Conservation (phyloP, 2,888 invertebrate species). For the Leuctra nigra region DNA sequence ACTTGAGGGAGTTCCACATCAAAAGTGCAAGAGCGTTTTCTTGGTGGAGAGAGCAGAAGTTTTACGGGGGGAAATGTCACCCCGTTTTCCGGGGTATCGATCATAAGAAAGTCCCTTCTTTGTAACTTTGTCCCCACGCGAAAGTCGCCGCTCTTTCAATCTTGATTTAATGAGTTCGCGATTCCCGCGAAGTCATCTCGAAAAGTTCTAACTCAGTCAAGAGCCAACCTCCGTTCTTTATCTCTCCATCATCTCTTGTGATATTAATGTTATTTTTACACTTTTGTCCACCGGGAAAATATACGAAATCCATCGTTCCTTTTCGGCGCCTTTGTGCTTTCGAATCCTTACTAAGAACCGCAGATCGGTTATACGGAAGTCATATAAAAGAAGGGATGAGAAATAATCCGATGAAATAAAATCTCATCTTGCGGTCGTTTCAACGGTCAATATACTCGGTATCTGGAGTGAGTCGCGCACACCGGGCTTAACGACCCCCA, state of each 20-base stretch:
- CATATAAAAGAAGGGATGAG: slow-evolving; percentile 5
- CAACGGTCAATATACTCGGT: too few species aligned
- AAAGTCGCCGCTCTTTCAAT: slow-evolving; percentile 7
- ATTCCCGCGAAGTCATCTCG: not conserved
- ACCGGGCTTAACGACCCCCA: too few species aligned
- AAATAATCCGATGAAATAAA: slow-evolving; percentile 12
- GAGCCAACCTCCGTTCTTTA: not conserved
- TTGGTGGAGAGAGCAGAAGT: too few species aligned
- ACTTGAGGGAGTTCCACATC: not conserved
- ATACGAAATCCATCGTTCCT: slow-evolving; percentile 3
- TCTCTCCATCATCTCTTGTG: slow-evolving; percentile 3
- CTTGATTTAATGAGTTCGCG: slow-evolving; percentile 19
- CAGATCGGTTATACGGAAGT: slow-evolving; percentile 6
- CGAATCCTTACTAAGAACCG: slow-evolving; percentile 1
- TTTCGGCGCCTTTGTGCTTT: not conserved
- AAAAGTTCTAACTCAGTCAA: not conserved
- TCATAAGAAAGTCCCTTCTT: not conserved
- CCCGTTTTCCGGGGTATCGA: not conserved
- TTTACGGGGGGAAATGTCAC: too few species aligned
- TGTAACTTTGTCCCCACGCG: not conserved
- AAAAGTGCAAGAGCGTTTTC: not conserved
- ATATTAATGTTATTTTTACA: slow-evolving; percentile 15
- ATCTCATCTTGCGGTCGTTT: too few species aligned
- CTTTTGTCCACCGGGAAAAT: slow-evolving; percentile 6
- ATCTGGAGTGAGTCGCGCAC: too few species aligned